Evolutionary conservation across 2,113 vertebrate species (phyloP).

Genomic region (Aramus guarauna): DNA sequence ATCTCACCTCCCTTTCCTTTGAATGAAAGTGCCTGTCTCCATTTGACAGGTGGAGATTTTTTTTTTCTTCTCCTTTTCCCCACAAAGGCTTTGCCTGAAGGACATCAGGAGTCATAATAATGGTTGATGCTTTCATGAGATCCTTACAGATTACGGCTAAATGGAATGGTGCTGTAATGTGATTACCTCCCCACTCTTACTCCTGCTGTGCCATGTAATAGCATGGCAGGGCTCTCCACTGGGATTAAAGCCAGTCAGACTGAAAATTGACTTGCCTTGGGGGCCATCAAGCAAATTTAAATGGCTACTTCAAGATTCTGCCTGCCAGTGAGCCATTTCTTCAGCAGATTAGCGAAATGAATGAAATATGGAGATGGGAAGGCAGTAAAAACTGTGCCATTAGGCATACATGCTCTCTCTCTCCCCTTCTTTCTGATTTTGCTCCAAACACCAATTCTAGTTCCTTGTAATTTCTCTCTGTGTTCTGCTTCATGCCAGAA

Average conservation of each 20-base stretch:
- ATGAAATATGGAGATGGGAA: neutral
- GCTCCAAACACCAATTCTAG: neutral
- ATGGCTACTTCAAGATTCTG: slow-evolving; percentile 37
- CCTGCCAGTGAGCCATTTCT: slow-evolving; percentile 37
- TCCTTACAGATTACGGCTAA: slow-evolving; percentile 47
- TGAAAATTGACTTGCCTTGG: slow-evolving; percentile 61
- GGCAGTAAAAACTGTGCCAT: neutral
- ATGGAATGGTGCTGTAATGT: slow-evolving; percentile 51
- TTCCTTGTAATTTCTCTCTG: neutral
- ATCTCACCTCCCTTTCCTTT: slow-evolving; percentile 30
- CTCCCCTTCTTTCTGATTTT: neutral
- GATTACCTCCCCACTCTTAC: slow-evolving; percentile 48
- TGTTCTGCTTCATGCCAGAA: neutral
- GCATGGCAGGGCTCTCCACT: neutral
- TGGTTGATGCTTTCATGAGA: slow-evolving; percentile 48
- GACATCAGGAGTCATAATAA: slow-evolving; percentile 55
- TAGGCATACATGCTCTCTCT: neutral
- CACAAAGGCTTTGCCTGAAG: slow-evolving; percentile 47
- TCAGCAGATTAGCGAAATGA: neutral
- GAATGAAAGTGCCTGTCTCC: slow-evolving; percentile 34
- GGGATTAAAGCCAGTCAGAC: slow-evolving; percentile 58
- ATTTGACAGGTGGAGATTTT: slow-evolving; percentile 32
- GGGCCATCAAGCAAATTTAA: slow-evolving; percentile 50
- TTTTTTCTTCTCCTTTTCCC: neutral
- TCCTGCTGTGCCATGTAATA: slow-evolving; percentile 45